phyloP scores from a whole-genome alignment of 2,888 invertebrate genomes.

The Rotaria socialis region DNA sequence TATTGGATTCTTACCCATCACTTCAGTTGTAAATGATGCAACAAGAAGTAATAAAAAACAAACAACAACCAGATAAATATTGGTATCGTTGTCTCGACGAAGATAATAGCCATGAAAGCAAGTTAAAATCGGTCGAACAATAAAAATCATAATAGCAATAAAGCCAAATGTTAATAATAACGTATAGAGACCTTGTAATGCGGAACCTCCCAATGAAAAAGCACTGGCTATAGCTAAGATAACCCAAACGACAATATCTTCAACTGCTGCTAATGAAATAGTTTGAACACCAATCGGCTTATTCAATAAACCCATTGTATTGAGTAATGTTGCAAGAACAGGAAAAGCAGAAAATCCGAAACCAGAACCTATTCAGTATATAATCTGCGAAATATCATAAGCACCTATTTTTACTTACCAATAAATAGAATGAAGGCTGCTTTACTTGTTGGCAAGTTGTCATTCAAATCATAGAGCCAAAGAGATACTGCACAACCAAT shows the following conservation, averaged over 20 bases:
- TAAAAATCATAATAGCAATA: not conserved
- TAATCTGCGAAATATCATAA: too few species aligned
- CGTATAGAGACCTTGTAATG: slow-evolving; percentile 8
- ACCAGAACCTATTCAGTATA: not conserved
- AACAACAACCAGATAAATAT: not conserved
- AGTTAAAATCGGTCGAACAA: not conserved
- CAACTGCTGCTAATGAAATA: not conserved
- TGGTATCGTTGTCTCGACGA: not conserved
- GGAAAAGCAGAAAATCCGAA: not conserved
- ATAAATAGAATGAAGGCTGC: slow-evolving; percentile 4
- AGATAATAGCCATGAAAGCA: not conserved
- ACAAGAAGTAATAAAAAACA: not conserved
- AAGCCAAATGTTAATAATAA: not conserved
- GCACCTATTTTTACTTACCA: not conserved
- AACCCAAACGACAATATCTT: slow-evolving; percentile 7
- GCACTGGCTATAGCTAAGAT: not conserved
- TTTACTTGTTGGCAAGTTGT: not conserved
- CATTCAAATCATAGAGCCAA: not conserved
- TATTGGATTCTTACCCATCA: not conserved
- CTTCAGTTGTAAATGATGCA: not conserved
- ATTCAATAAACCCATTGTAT: not conserved
- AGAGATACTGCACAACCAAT: not conserved
- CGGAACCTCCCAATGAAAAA: not conserved
- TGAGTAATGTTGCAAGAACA: slow-evolving; percentile 1
- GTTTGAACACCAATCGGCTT: slow-evolving; percentile 25